These are phyloP conservation scores for Tillus elongatus DNA, from an alignment of 2,888 invertebrate species.

Conservation along the genomic window DNA sequence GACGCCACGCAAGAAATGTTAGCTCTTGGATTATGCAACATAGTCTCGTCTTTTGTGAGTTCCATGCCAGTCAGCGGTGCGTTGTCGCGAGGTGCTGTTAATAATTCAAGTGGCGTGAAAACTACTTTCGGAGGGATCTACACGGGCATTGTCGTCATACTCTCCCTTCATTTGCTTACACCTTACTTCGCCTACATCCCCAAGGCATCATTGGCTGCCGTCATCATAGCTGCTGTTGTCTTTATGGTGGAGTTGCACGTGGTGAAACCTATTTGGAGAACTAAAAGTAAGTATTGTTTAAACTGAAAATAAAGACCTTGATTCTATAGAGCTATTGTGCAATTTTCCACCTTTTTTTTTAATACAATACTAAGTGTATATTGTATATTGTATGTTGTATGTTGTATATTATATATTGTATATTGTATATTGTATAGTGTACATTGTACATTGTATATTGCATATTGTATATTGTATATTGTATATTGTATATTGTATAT, in stretches of 20 bases:
- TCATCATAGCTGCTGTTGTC: conserved; percentile 63
- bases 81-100: conserved; percentile 57
- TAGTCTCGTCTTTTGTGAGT: conserved; percentile 57
- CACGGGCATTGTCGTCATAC: conserved; percentile 48
- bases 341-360: too few relatives aligned
- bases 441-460: too few relatives aligned
- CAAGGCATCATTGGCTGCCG: conserved; percentile 57
- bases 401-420: too few relatives aligned
- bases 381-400: too few relatives aligned
- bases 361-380: too few relatives aligned
- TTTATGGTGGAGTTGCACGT: conserved; percentile 59
- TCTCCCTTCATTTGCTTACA: conserved; percentile 52
- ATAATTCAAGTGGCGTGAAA: conserved; percentile 60
- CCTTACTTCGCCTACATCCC: conserved; percentile 57
- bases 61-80: conserved; percentile 60
- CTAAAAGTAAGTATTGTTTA: conserved; percentile 56
- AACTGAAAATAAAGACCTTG: neutral
- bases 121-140: conserved; percentile 59
- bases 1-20: conserved; percentile 65
- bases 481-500: too few relatives aligned
- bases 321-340: conserved; percentile 3
- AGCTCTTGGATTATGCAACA: conserved; percentile 55
- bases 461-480: too few relatives aligned
- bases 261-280: conserved; percentile 55
- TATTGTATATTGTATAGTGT: too few relatives aligned